These are phyloP conservation scores for Phyllotreta cruciferae DNA, from an alignment of 2,888 invertebrate genomes.

Conservation along the genomic window DNA sequence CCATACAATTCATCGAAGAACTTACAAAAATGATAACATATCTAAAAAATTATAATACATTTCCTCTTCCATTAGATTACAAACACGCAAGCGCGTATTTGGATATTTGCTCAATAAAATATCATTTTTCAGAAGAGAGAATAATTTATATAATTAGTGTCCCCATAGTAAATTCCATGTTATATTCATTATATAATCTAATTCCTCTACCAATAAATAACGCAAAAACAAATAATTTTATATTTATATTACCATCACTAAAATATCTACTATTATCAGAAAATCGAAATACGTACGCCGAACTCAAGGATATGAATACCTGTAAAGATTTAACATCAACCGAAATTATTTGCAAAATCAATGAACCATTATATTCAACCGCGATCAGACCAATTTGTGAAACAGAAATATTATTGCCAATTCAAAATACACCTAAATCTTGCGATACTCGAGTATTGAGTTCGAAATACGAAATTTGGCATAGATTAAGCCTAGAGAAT, in stretches of 20 bases:
- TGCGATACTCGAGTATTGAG: slow-evolving; percentile 22
- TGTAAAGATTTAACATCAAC: slow-evolving; percentile 13
- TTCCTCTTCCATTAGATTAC: slow-evolving; percentile 6
- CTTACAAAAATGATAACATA: slow-evolving; percentile 15
- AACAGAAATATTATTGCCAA: slow-evolving; percentile 20
- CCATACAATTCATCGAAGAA: slow-evolving; percentile 24
- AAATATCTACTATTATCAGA: slow-evolving; percentile 30
- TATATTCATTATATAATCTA: slow-evolving; percentile 19
- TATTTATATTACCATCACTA: slow-evolving; percentile 26
- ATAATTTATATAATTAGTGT: slow-evolving; percentile 20
- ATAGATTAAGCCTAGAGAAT: slow-evolving; percentile 16
- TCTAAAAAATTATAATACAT: slow-evolving; percentile 3
- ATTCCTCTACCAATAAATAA: slow-evolving; percentile 24
- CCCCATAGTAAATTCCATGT: slow-evolving; percentile 13
- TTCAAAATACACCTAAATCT: not conserved
- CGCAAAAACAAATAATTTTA: slow-evolving; percentile 1
- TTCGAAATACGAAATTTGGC: slow-evolving; percentile 25
- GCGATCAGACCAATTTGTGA: slow-evolving; percentile 28
- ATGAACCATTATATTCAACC: slow-evolving; percentile 20
- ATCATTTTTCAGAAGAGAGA: slow-evolving; percentile 7
- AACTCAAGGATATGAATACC: slow-evolving; percentile 9
- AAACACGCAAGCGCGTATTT: slow-evolving; percentile 1
- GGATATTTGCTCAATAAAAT: not conserved
- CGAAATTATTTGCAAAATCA: slow-evolving; percentile 16
- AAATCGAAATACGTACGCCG: slow-evolving; percentile 16